These are phyloP conservation scores for Caenorhabditis panamensis DNA, from an alignment of 2,888 invertebrate species.

Conservation along the genomic window DNA sequence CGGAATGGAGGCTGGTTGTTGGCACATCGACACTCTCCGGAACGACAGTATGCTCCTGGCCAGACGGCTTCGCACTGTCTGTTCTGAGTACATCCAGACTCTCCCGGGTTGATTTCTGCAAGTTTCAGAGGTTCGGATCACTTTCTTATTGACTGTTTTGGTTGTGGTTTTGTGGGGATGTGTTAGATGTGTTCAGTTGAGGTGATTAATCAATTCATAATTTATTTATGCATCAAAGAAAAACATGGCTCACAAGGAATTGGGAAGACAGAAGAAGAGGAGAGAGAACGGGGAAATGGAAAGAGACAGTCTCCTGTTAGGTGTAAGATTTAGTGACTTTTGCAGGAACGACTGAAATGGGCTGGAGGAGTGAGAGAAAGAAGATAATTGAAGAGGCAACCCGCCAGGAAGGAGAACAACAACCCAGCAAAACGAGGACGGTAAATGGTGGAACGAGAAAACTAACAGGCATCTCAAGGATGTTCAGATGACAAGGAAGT, in stretches of 20 bases:
- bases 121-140: not conserved
- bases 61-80: conserved; percentile 80
- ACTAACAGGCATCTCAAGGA: conserved; percentile 2
- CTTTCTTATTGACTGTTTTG: no score
- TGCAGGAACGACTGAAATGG: conserved; percentile 19
- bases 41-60: conserved; percentile 80
- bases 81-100: conserved; percentile 80
- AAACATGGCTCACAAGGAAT: conserved; percentile 33
- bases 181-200: not conserved
- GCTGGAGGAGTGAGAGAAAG: conserved; percentile 24
- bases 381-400: conserved; percentile 20
- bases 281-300: conserved; percentile 6
- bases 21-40: conserved; percentile 80
- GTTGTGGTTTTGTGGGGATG: not conserved
- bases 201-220: conserved; percentile 59
- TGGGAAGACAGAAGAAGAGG: conserved; percentile 6
- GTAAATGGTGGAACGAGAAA: conserved; percentile 21
- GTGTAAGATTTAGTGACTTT: conserved; percentile 15
- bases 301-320: conserved; percentile 14
- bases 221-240: conserved; percentile 59
- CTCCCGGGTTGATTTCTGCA: conserved; percentile 81
- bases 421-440: conserved; percentile 45
- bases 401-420: conserved; percentile 52
- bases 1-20: conserved; percentile 81
- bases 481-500: not conserved